Evolutionary conservation across 2,888 invertebrate species (phyloP), one percentile per base, ranked within the genome.

Genomic region (Cerceris rybyensis): DNA sequence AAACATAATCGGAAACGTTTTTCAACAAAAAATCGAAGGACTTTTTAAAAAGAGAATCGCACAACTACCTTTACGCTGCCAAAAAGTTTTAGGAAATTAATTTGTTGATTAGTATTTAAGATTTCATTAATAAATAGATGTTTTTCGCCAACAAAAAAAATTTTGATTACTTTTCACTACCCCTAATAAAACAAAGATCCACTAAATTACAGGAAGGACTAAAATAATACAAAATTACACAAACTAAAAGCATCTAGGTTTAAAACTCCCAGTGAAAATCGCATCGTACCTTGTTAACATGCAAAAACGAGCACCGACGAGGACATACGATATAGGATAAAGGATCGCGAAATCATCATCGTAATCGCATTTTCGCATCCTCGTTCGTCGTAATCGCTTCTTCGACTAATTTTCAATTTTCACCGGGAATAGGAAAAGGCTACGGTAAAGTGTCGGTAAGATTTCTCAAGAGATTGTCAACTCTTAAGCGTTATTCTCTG

Each of bases 381-480:
- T 55, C 17, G 52, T 14, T 7, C 13, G 7, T 11, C 14, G 14
- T 52, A 52, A 52, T 46, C 46, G 46, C 46, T 11, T 46, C 49
- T 17, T 46, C 49, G n/a, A n/a, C n/a, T 17, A 63, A 59, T 52
- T 50, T 39, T 42, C 49, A 59, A 13, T 59, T 28, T 42, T 59
- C 52, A n/a, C 41, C 43, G 13, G 14, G n/a, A 28, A 17, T 9
- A 59, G 59, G 59, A 42, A 57, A 59, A 71, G 41, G 13, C 13
- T 8, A 28, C 28, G 28, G 28, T 28, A 28, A 59, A 14, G 17
- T 50, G 50, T 46, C 39, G 42, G 16, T 16, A 8, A 63, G 75
- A 75, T 78, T 60, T 57, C 41, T 60, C 17, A 6, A 7, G 7
- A 67, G 61, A 72, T 67, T 57, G n/a, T 52, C 28, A 4, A 11